Base-by-base conservation (phyloP, 2,797 vertebrate genomes). In the Hapalemur alaotrensis region DNA sequence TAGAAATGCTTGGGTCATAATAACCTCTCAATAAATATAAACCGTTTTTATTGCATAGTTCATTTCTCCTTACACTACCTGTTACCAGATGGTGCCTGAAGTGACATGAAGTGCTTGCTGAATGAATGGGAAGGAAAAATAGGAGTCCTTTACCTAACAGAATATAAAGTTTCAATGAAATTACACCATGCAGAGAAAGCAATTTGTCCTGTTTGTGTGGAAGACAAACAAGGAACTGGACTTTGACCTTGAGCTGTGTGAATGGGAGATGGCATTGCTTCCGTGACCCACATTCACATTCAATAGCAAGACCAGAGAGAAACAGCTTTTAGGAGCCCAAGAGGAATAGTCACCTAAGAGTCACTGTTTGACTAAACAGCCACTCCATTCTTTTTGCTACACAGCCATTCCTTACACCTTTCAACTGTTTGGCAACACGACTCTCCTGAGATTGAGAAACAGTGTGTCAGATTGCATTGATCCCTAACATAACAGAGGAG, bases 381-480 rank as follows among this genome's bases (percentile, higher is more conserved):
- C 75, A 93, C 84, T 85, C 95, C 93, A 98, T 98, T 98, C 97
- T 98, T 98, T 98, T 93, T 95, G 96, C 97, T 96, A 95, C 96
- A 97, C 81, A 97, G 88, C 46, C 93, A 23, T 98, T 98, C 96
- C 96, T 98, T 97, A 96, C 95, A 97, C 95, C 79, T 98, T 98
- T 98, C 97, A 96, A 92, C 94, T 97, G 89, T 97, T 97, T 78
- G 43, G 95, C 92, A 97, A 93, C 91, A 98, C 2, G 7, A 93
- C 97, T 97, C 98, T 98, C 97, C 13, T 28, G 98, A 98, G 98
- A 98, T 80, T 97, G 97, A 96, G 95, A 65, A 97, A 83, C 69
- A 94, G 98, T 98, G 98, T 98, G 98, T 98, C 98, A 94, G 97
- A 97, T 98, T 98, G 97, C 98, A 98, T 80, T 95, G 97, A 98